Conservation (phyloP, 2,113 vertebrate genomes). For the Notothenia coriiceps region DNA sequence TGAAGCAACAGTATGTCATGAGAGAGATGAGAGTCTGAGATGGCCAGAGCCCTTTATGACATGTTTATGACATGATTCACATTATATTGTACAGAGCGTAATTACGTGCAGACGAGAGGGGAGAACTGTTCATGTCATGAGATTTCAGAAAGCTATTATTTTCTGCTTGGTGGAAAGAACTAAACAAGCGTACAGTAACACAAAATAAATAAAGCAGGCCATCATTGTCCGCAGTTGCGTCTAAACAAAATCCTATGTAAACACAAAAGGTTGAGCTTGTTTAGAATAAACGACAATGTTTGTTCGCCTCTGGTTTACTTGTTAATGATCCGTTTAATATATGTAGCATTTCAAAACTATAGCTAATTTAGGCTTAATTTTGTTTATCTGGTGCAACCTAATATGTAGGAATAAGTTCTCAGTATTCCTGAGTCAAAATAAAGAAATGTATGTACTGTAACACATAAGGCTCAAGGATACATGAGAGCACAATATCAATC, state of each 20-base stretch:
- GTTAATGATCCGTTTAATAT: neutral
- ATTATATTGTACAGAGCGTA: constrained; percentile 13
- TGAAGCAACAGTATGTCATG: constrained; percentile 37
- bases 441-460: neutral
- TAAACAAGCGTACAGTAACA: neutral
- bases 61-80: neutral
- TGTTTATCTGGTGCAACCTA: constrained; percentile 10
- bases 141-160: constrained; percentile 28
- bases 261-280: neutral
- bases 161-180: constrained; percentile 5
- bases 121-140: constrained; percentile 21
- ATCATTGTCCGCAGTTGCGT: neutral
- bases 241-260: neutral
- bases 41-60: constrained; percentile 21
- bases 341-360: neutral
- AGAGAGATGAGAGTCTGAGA: constrained; percentile 32
- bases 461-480: constrained; percentile 10
- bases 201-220: neutral
- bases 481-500: neutral
- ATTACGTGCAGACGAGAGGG: constrained; percentile 25
- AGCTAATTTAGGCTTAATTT: neutral
- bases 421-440: neutral
- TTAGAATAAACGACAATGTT: constrained; percentile 8
- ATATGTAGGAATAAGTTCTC: no score
- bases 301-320: constrained; percentile 17